A percentile compares a stretch with the other conserved stretches of the same genome.
Conservation (phyloP, 2,888 invertebrate species). For the Aelia acuminata region DNA sequence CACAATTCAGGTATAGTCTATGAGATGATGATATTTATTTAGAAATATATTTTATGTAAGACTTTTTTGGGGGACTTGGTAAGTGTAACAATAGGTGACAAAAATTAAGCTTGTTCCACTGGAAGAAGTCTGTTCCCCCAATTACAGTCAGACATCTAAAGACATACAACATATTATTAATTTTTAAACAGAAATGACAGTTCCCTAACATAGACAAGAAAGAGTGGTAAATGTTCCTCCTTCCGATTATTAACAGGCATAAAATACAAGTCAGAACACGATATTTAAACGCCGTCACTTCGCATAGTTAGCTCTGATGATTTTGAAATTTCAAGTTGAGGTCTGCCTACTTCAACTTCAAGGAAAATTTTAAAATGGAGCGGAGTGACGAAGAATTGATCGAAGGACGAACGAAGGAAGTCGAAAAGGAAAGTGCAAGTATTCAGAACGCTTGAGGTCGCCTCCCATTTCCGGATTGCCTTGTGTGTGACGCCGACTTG, state of each 20-base stretch:
- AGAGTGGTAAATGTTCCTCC: background rate
- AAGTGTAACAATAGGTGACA: too few species aligned
- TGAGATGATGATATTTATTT: too few species aligned
- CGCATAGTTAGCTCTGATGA: background rate
- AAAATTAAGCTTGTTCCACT: too few species aligned
- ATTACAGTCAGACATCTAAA: too few species aligned
- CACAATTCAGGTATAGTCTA: too few species aligned
- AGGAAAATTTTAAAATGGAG: background rate
- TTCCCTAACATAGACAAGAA: background rate
- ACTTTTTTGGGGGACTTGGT: too few species aligned
- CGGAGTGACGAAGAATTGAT: background rate
- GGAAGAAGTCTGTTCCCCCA: too few species aligned
- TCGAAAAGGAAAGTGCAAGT: background rate
- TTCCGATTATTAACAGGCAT: background rate
- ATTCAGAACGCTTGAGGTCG: background rate
- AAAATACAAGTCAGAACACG: background rate
- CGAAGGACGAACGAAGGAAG: slow-evolving; percentile 6
- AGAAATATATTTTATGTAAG: too few species aligned
- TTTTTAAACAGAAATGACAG: too few species aligned
- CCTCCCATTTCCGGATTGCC: background rate
- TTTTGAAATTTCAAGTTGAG: background rate
- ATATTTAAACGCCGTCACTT: background rate
- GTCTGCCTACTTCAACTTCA: background rate
- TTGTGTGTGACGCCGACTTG: background rate
- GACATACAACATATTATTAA: too few species aligned